A percentile compares a stretch with the other conserved stretches of the same genome.
Conservation (phyloP, 2,797 vertebrate genomes). For the Aldrovandia affinis region DNA sequence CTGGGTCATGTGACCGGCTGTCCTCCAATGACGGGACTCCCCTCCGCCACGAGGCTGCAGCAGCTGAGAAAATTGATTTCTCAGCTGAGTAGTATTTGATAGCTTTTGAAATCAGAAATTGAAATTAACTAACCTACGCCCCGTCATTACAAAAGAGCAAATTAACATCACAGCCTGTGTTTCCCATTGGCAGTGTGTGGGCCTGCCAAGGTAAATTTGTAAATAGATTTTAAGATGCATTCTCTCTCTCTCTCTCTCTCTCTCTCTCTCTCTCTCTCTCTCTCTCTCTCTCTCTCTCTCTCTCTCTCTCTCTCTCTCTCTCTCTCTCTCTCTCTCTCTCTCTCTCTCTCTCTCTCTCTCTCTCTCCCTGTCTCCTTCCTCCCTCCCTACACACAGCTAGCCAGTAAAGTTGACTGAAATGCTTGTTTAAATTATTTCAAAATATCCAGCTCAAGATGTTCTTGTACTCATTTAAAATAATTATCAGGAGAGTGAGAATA, state of each 20-base stretch:
- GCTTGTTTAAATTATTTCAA: constrained; percentile 34
- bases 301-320: not conserved
- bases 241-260: not conserved
- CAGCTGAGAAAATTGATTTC: constrained; percentile 99
- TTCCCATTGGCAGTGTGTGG: constrained; percentile 83
- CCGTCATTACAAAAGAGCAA: constrained; percentile 98
- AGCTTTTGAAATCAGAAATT: constrained; percentile 99
- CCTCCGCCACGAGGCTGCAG: constrained; percentile 90
- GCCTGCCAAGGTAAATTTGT: constrained; percentile 88
- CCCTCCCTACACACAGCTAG: constrained; percentile 13
- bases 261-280: not conserved
- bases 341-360: not conserved
- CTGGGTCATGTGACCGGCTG: constrained; percentile 82
- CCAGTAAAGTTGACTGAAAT: constrained; percentile 24
- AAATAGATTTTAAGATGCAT: constrained; percentile 85
- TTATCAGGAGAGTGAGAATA: constrained; percentile 13
- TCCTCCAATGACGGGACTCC: constrained; percentile 81
- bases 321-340: not conserved
- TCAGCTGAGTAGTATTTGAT: constrained; percentile 99
- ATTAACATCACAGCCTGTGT: constrained; percentile 91
- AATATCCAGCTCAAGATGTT: constrained; percentile 29
- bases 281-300: constrained; percentile 15
- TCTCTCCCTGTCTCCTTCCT: constrained; percentile 14
- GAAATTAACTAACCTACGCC: constrained; percentile 99
- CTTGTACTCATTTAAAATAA: constrained; percentile 19